Evolutionary conservation across 1,140 invertebrate genomes (phyloP), one percentile per base, ranked within the genome.

Genomic region (Pristionchus pacificus): DNA sequence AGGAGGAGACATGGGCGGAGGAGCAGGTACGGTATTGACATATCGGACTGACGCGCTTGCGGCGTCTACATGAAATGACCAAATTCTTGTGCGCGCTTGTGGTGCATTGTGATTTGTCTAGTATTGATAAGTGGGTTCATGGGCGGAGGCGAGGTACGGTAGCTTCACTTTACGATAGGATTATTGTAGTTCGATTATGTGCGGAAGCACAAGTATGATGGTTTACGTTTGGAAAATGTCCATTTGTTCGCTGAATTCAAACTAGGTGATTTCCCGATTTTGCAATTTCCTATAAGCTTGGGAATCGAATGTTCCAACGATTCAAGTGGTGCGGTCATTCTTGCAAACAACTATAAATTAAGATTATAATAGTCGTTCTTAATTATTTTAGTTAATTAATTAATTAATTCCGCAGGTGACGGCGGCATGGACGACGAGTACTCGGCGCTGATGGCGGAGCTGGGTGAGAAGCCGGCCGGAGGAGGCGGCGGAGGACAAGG

Each of bases 361-460:
- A 10, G 38, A 49, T 19, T 49, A 49, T 49, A 10, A 10, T 49
- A 49, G 6, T 49, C 6, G 79, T 29, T 60, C 65, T 59, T 24
- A 49, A 25, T 25, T 38, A 55, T 60, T 30, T 28, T 75, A 72
- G 30, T 32, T 31, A 33, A 65, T 69, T 15, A 49, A 49, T 49
- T 49, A 49, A 49, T 49, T 49, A 10, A 10, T 10, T 6, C 6
- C 38, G 38, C 38, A 49, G 38, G 6, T 10, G 38, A 49, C 19
- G 38, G 19, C 19, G 71, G 62, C 27, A 80, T 82, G 71, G 80
- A 82, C 60, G 74, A 77, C 49, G 80, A 82, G 78, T 82, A 82
- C 67, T 70, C 81, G 30, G 81, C 82, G 27, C 72, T 82, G 27
- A 84, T 82, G 80, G 80, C 79, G 1, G 80, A 84, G 69, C 60